Evolutionary conservation across 1,140 invertebrate species (phyloP), one percentile per base, ranked within the genome.

Genomic region (Tetramorium simillimum): DNA sequence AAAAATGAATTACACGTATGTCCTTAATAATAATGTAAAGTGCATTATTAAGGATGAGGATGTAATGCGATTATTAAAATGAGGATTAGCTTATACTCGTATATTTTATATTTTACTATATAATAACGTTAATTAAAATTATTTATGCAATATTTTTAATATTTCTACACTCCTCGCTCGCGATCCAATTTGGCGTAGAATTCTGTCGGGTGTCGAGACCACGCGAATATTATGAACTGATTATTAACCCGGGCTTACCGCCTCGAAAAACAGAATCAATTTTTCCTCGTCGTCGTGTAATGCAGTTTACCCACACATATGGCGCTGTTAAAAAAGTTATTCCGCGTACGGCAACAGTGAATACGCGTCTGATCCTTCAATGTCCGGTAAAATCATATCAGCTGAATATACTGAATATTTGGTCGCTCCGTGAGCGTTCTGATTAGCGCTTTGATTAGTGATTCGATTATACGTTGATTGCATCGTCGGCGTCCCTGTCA

Each of bases 371-470:
- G 69, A 84, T 84, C 80, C 53, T 14, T 60, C 80, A 84, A 73
- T 43, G 53, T 84, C 53, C 10, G 53, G 18, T 21, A 33, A 86
- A 76, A 63, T 90, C 84, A 51, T 58, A 72, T 77, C 46, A 43
- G 1, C 28, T 67, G 84, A 70, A 58, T 70, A 62, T 89, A 81
- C 75, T 86, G 77, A 86, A 86, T n/a, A 90, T 87, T 86, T 73
- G 40, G 14, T 14, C 46, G 40, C 28, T 69, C 37, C 14, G 16
- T 16, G 46, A 69, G n/a, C n/a, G 33, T 90, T 53, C 75, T 90
- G 87, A 91, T 91, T 90, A 88, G 14, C 9, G 70, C 85, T 63
- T 77, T 88, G 90, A 91, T 90, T 91, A 88, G 63, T 86, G 63
- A 89, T 88, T 82, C 40, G 89, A 90, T 90, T 87, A 86, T 65